Percentiles rank a stretch among this genome's conserved stretches.
phyloP scores from a whole-genome alignment of 2,797 vertebrate species.

The Sebastes oblongus region DNA sequence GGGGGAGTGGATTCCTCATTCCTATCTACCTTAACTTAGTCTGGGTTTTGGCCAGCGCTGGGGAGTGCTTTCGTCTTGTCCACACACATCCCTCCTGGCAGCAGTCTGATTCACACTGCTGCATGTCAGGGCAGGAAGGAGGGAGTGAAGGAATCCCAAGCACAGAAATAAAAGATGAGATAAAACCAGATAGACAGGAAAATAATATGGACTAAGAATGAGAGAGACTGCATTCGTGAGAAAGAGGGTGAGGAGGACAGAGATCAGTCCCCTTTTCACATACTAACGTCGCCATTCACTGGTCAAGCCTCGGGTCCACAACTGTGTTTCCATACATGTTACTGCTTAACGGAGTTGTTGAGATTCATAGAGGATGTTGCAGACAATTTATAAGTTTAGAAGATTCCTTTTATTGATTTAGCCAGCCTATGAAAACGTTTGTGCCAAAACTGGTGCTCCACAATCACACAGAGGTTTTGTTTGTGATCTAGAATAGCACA shows the following conservation, averaged over 20 bases:
- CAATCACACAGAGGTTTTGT: not conserved
- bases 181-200: not conserved
- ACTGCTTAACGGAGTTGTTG: not conserved
- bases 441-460: not conserved
- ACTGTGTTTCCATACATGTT: not conserved
- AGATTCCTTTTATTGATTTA: not conserved
- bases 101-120: conserved; percentile 59
- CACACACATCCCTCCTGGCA: conserved; percentile 62
- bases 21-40: conserved; percentile 32
- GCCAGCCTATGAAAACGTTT: not conserved
- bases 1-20: conserved; percentile 62
- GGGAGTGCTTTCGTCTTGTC: conserved; percentile 55
- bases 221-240: not conserved
- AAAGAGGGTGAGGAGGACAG: not conserved
- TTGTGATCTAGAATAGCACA: not conserved
- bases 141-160: conserved; percentile 20
- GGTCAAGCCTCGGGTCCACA: not conserved
- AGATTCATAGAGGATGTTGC: not conserved
- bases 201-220: not conserved
- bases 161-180: conserved; percentile 19
- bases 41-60: conserved; percentile 28
- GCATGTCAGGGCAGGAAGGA: conserved; percentile 60
- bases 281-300: not conserved
- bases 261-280: not conserved
- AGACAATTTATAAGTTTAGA: not conserved